These are phyloP conservation scores for Venusia cambrica DNA, from an alignment of 2,888 invertebrate genomes.

Conservation along the genomic window DNA sequence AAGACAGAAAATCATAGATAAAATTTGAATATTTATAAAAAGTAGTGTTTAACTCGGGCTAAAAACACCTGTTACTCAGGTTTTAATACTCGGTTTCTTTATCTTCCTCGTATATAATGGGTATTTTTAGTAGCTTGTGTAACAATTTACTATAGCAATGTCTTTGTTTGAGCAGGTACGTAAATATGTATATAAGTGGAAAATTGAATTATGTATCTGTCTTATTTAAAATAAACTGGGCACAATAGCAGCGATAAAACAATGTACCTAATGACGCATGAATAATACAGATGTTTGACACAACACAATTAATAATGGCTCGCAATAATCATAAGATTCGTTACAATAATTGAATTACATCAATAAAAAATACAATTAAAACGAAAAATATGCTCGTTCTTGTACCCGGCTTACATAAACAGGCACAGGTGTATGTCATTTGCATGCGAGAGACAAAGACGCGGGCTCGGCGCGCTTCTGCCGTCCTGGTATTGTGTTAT, in stretches of 20 bases:
- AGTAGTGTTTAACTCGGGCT: no score
- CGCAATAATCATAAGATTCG: constrained; percentile 8
- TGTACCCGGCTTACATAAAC: constrained; percentile 61
- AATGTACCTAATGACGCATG: constrained; percentile 10
- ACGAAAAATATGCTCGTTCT: constrained; percentile 22
- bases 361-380: constrained; percentile 23
- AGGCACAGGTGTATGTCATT: constrained; percentile 66
- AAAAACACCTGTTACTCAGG: no score
- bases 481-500: constrained; percentile 65
- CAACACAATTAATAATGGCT: constrained; percentile 16
- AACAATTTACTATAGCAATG: no score
- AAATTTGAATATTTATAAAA: no score
- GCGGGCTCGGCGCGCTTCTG: constrained; percentile 58
- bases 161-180: no score
- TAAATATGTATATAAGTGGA: no score
- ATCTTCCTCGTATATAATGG: no score
- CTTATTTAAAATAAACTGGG: background rate
- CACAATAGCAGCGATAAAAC: background rate
- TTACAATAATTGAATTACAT: constrained; percentile 20
- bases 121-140: no score
- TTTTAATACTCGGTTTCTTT: no score
- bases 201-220: background rate
- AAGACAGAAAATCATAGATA: no score
- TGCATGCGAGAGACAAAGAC: constrained; percentile 72
- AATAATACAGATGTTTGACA: constrained; percentile 18